phyloP scores from a whole-genome alignment of 2,888 invertebrate genomes.

The Eilema depressum region DNA sequence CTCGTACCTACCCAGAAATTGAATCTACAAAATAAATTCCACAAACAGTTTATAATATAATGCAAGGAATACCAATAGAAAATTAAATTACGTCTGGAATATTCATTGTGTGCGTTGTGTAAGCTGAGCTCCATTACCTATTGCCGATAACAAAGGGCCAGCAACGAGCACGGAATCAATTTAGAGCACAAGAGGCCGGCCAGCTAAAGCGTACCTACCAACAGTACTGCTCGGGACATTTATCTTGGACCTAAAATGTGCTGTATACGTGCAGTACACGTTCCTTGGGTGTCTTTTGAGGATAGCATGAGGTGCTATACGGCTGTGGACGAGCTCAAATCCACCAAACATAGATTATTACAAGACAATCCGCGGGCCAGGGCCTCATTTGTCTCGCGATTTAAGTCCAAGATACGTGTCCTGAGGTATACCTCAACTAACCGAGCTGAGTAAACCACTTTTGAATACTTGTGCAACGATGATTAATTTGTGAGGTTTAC shows the following conservation, averaged over 20 bases:
- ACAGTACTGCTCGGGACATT: no score
- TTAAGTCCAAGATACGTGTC: no score
- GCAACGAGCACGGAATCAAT: conserved; percentile 57
- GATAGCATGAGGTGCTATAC: no score
- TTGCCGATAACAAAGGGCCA: conserved; percentile 59
- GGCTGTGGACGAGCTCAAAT: no score
- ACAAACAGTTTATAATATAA: conserved; percentile 21
- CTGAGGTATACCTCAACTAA: conserved; percentile 42
- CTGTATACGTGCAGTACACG: no score
- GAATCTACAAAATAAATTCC: neutral
- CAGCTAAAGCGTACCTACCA: conserved; percentile 44
- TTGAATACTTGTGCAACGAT: conserved; percentile 33
- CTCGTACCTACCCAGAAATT: neutral
- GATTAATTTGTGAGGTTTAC: conserved; percentile 34
- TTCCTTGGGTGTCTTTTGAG: no score
- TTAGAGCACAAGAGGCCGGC: conserved; percentile 56
- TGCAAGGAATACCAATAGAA: conserved; percentile 32
- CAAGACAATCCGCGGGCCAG: no score
- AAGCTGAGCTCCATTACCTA: conserved; percentile 58
- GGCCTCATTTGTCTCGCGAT: no score
- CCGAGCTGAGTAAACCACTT: conserved; percentile 36
- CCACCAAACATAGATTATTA: no score
- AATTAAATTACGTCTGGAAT: conserved; percentile 59
- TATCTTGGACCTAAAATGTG: no score
- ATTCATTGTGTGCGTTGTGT: conserved; percentile 59